Conservation (phyloP, 2,113 vertebrate species). For the Spea bombifrons region DNA sequence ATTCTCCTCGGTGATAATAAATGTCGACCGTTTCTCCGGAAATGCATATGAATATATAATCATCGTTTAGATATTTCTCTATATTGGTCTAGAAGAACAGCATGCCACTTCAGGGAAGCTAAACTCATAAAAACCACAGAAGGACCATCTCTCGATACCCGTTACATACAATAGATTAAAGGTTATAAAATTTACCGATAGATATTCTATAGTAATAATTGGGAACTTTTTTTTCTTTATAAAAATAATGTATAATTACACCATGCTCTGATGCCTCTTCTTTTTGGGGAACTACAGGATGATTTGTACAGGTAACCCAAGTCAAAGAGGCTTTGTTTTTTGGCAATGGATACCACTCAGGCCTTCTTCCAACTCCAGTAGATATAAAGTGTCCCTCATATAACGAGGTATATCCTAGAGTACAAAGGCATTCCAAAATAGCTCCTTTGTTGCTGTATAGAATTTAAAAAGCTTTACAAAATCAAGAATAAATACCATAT, state of each 20-base stretch:
- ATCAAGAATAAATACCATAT: conserved; percentile 26
- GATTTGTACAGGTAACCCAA: conserved; percentile 20
- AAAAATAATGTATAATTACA: conserved; percentile 44
- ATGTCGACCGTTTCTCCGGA: conserved; percentile 26
- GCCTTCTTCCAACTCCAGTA: conserved; percentile 14
- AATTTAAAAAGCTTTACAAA: conserved; percentile 25
- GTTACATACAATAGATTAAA: conserved; percentile 44
- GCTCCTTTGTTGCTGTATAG: conserved; percentile 34
- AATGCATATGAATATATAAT: conserved; percentile 48
- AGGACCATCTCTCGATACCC: conserved; percentile 43
- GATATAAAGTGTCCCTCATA: conserved; percentile 11
- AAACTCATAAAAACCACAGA: conserved; percentile 45
- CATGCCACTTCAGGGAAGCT: conserved; percentile 46
- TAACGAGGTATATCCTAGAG: conserved; percentile 18
- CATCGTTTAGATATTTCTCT: conserved; percentile 40
- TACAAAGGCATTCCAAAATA: conserved; percentile 10
- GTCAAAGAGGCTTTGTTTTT: conserved; percentile 1
- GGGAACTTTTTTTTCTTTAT: conserved; percentile 33
- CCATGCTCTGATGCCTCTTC: conserved; percentile 28
- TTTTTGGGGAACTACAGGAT: conserved; percentile 5
- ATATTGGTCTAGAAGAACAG: conserved; percentile 45
- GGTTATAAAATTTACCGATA: conserved; percentile 38
- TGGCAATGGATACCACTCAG: conserved; percentile 18
- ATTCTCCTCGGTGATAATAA: conserved; percentile 23
- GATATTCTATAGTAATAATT: conserved; percentile 24